Percentiles rank a stretch among this genome's conserved stretches.
These are phyloP conservation scores for Anolis apletophallus DNA, from an alignment of 2,797 vertebrate species.

Conservation along the genomic window DNA sequence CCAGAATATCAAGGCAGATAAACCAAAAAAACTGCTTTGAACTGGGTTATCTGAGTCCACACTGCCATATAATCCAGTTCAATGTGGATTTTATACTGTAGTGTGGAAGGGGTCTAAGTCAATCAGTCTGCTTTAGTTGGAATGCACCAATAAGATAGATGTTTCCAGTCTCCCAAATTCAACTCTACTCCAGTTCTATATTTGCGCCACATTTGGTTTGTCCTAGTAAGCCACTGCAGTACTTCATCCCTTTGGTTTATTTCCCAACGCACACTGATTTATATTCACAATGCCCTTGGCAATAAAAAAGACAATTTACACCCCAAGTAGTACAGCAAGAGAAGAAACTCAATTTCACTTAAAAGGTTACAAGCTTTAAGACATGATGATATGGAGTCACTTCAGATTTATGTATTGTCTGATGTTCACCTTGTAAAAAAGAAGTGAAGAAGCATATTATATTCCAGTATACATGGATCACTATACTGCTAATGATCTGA, in stretches of 20 bases:
- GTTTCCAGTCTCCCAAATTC: neutral
- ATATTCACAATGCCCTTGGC: conserved; percentile 8
- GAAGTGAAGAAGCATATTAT: conserved; percentile 39
- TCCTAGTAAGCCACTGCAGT: neutral
- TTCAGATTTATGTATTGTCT: conserved; percentile 42
- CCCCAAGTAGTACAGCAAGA: neutral
- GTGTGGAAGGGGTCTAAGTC: too few relatives aligned
- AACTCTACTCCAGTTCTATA: neutral
- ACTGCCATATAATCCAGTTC: too few relatives aligned
- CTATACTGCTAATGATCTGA: conserved; percentile 30
- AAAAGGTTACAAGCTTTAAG: conserved; percentile 39
- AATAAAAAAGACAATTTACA: conserved; percentile 23
- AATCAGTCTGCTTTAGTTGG: too few relatives aligned
- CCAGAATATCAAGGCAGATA: too few relatives aligned
- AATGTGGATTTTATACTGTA: too few relatives aligned
- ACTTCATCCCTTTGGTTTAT: conserved; percentile 13
- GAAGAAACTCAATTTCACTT: conserved; percentile 29
- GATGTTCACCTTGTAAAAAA: conserved; percentile 53
- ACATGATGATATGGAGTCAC: conserved; percentile 31
- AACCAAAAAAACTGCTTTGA: too few relatives aligned
- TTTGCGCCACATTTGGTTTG: neutral
- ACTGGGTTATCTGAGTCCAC: too few relatives aligned
- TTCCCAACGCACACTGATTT: conserved; percentile 17
- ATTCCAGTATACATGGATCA: conserved; percentile 39
- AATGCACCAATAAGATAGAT: too few relatives aligned